Percentiles rank a stretch among this genome's conserved stretches.
phyloP scores from a whole-genome alignment of 2,113 vertebrate genomes.

The Protobothrops flavoviridis region DNA sequence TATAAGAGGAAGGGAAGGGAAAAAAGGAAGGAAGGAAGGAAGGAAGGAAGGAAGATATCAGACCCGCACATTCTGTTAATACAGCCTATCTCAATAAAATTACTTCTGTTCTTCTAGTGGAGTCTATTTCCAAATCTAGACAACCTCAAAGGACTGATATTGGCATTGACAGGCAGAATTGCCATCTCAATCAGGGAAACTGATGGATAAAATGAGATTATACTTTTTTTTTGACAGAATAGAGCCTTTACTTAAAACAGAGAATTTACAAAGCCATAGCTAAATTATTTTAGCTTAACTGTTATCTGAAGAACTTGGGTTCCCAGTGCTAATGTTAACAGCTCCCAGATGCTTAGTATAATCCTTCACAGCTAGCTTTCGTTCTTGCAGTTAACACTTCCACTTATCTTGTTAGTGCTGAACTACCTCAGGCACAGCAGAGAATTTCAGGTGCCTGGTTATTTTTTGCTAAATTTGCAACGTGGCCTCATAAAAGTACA shows the following conservation, averaged over 20 bases:
- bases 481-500: background rate
- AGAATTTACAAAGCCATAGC: background rate
- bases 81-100: background rate
- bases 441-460: background rate
- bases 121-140: background rate
- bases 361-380: background rate
- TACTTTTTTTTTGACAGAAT: background rate
- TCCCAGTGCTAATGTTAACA: background rate
- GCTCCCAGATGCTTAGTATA: background rate
- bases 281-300: background rate
- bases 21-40: too few species aligned
- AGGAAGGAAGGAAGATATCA: background rate
- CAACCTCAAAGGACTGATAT: background rate
- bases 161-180: background rate
- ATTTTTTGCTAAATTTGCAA: background rate
- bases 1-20: background rate
- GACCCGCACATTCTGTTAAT: background rate
- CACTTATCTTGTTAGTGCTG: background rate
- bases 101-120: background rate
- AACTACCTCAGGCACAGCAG: background rate
- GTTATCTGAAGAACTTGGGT: background rate
- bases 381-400: background rate
- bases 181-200: background rate
- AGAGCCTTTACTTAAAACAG: background rate
- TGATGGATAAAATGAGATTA: background rate